Evolutionary conservation across 2,888 invertebrate species (phyloP), one percentile per base, ranked within the genome.

Genomic region (Phymatocera aterrima): DNA sequence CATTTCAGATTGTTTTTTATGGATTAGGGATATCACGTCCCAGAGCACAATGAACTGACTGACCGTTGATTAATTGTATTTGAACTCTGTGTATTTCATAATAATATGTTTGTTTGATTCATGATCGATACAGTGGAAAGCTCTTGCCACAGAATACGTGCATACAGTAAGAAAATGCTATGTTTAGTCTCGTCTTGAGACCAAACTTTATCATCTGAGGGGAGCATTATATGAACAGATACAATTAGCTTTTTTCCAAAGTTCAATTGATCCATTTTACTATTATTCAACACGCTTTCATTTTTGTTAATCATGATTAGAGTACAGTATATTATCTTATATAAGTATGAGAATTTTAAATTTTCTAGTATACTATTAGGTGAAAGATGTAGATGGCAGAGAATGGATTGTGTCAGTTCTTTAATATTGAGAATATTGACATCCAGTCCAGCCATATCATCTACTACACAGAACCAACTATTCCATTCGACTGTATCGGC

Each of bases 371-470:
- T 51, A 48, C 10, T 51, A 31, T 28, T 37, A 75, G 57, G 77
- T 77, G 48, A 77, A 77, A 81, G 79, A 80, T 65, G 77, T 85
- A 87, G 83, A 82, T 81, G 79, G 82, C 83, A 83, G 82, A 82
- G 72, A 84, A 83, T 80, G 85, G 93, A 93, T 93, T 93, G 93
- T 92, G 93, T 93, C 93, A 92, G 92, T 93, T 93, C 93, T 93
- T 92, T 91, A 92, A 89, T 91, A 92, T 91, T 92, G 93, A 93
- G 93, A 93, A 93, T 93, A 90, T 92, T 93, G 93, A 93, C 93
- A 87, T 89, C 83, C 88, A 91, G 90, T 91, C 89, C 86, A 84
- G 81, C 78, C 81, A 54, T 60, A 78, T 77, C 72, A 79, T 80
- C 79, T 81, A 83, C 78, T 34, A n/a, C n/a, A n/a, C 82, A 65